Evolutionary conservation across 2,888 invertebrate species (phyloP), one percentile per base, ranked within the genome.

Genomic region (Cistogaster globosa): DNA sequence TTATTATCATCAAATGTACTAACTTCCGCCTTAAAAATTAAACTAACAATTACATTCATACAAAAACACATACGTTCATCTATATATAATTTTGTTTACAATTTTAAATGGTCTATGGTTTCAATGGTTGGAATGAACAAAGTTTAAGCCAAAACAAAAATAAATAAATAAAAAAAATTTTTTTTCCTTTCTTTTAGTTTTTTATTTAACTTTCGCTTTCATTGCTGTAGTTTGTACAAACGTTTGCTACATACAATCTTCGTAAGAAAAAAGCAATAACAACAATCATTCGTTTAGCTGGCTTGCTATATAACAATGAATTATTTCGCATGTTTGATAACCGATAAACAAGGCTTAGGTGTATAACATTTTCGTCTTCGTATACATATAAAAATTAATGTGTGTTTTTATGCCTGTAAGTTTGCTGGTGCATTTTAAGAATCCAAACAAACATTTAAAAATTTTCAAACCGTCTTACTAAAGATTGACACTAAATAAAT

Each of bases 151-250:
- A 42, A 75, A 68, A 18, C 53, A 14, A 65, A 53, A 69, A 5
- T n/a, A 53, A 51, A 51, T n/a, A 16, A 51, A 53, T n/a, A n/a
- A 53, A 62, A 22, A 58, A 57, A 3, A 38, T 57, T 45, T 18
- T 12, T 12, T 42, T 38, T 38, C 18, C 32, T 80, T 74, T 67
- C 9, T 55, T 53, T 68, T 74, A 58, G 18, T 71, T 76, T 51
- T 69, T 71, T 75, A 22, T 69, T 75, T 82, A 60, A 82, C 82
- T 82, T 82, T 82, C 76, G 82, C 65, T 82, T 82, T 82, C 71
- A 65, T 71, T 76, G 58, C 53, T 42, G 58, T 22, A 65, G 42
- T 82, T 77, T 51, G 63, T 65, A 69, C 26, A 62, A 57, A 42
- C 62, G 32, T 62, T 81, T 81, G 71, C 81, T 68, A 36, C 82